phyloP scores from a whole-genome alignment of 2,797 vertebrate genomes.

The Luscinia megarhynchos region DNA sequence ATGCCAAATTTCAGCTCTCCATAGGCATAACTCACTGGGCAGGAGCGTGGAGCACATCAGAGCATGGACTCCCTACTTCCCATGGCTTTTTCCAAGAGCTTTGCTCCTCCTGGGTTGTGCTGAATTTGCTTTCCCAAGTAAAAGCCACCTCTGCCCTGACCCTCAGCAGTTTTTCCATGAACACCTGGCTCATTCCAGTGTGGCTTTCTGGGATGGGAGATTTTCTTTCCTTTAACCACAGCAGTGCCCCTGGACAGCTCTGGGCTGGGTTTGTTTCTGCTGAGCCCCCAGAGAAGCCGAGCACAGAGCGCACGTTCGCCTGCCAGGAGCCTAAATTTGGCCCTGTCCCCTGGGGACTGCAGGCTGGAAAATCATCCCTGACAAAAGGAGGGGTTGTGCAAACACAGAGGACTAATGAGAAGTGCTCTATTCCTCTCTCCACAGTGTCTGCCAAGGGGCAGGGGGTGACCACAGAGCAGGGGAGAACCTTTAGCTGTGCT shows the following conservation, averaged over 20 bases:
- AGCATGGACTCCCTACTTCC: not conserved
- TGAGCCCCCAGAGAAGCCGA: not conserved
- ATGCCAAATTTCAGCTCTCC: not conserved
- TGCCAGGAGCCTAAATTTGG: conserved; percentile 50
- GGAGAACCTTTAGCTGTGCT: conserved; percentile 63
- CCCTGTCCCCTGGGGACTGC: conserved; percentile 31
- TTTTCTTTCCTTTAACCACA: conserved; percentile 5
- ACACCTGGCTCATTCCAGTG: not conserved
- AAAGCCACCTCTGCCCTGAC: not conserved
- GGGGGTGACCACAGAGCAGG: conserved; percentile 74
- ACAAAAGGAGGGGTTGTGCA: conserved; percentile 74
- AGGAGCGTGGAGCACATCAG: not conserved
- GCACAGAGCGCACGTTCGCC: conserved; percentile 23
- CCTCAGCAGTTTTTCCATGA: not conserved
- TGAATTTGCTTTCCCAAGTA: not conserved
- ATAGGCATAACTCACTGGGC: not conserved
- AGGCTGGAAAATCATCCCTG: conserved; percentile 59
- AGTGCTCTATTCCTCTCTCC: conserved; percentile 29
- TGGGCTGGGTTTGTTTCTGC: conserved; percentile 31
- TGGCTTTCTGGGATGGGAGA: not conserved
- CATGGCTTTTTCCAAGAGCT: not conserved
- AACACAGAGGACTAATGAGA: conserved; percentile 50
- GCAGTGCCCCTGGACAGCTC: not conserved
- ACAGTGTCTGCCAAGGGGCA: conserved; percentile 57
- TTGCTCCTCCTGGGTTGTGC: not conserved